These are phyloP conservation scores for Platyrinchus mystaceus DNA, from an alignment of 2,797 vertebrate species.

Conservation along the genomic window DNA sequence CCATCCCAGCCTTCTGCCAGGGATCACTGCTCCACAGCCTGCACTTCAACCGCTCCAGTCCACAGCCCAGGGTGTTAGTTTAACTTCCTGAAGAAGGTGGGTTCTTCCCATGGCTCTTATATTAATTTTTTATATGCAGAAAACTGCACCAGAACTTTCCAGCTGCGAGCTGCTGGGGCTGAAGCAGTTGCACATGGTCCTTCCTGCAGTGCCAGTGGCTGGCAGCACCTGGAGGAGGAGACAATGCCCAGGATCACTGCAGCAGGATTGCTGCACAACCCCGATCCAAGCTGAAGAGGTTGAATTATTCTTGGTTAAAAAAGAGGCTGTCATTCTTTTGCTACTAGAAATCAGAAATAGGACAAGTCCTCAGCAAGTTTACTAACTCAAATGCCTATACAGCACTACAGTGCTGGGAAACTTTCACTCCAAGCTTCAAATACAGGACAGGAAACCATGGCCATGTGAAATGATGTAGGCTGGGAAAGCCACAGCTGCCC, in stretches of 20 bases:
- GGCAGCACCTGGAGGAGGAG: neutral
- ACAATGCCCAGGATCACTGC: neutral
- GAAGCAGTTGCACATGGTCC: neutral
- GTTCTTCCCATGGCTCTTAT: neutral
- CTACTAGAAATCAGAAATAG: neutral
- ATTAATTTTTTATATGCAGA: neutral
- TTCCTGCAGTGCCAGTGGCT: neutral
- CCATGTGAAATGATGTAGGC: neutral
- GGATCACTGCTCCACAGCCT: neutral
- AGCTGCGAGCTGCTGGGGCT: neutral
- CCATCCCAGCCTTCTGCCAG: neutral
- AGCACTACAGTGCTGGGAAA: neutral
- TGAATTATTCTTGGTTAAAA: neutral
- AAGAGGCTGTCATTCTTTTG: neutral
- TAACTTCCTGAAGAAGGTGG: neutral
- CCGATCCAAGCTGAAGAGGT: neutral
- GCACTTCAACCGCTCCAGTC: neutral
- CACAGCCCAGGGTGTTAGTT: neutral
- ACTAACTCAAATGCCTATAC: neutral
- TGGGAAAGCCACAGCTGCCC: neutral
- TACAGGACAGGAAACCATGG: neutral
- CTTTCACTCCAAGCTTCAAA: neutral
- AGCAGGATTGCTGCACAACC: neutral
- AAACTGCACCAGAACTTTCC: neutral
- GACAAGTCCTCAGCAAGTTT: neutral